These are phyloP conservation scores for Carapus acus DNA, from an alignment of 2,797 vertebrate genomes.

Conservation along the genomic window DNA sequence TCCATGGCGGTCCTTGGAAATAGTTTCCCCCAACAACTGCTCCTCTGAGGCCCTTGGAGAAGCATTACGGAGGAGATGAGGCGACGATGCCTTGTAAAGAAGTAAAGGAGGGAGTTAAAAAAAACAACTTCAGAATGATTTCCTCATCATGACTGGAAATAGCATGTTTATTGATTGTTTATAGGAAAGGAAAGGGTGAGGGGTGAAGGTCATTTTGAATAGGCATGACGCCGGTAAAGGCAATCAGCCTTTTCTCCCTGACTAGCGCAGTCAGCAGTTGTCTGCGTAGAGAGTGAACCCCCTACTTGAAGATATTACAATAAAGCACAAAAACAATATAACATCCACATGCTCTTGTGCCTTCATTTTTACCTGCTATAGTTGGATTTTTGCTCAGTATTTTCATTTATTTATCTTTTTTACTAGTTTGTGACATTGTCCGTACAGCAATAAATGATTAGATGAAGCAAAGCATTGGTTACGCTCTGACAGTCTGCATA, in stretches of 20 bases:
- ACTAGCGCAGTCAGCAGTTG: constrained; percentile 12
- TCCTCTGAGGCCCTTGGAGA: constrained; percentile 52
- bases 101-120: constrained; percentile 9
- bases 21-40: constrained; percentile 57
- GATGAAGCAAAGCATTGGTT: no score
- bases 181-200: constrained; percentile 37
- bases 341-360: no score
- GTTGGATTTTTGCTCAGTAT: no score
- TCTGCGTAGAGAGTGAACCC: constrained; percentile 1
- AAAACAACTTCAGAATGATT: constrained; percentile 65
- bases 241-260: constrained; percentile 5
- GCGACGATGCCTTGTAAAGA: constrained; percentile 5
- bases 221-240: constrained; percentile 24
- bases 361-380: no score
- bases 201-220: constrained; percentile 34
- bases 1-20: constrained; percentile 59
- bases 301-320: background rate
- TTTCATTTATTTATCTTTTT: no score
- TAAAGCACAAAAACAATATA: background rate
- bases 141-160: constrained; percentile 69
- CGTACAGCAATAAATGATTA: no score
- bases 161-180: constrained; percentile 71
- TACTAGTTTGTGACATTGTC: no score
- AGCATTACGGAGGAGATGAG: constrained; percentile 27
- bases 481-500: no score